A percentile compares a stretch with the other conserved stretches of the same genome.
These are phyloP conservation scores for Cheirogaleus medius DNA, from an alignment of 2,113 vertebrate species.

Conservation along the genomic window DNA sequence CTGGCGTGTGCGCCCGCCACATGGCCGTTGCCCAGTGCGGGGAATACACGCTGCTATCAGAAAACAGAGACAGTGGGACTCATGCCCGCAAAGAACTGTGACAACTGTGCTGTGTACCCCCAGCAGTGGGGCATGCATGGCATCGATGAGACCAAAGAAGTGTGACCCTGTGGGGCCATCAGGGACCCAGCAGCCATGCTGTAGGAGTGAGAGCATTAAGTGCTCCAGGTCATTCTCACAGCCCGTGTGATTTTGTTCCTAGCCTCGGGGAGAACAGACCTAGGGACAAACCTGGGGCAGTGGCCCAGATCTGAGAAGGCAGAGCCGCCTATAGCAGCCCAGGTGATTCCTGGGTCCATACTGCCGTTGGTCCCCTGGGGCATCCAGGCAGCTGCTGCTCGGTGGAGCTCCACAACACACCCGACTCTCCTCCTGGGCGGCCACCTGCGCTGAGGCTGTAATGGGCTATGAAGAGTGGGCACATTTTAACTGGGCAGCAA, in stretches of 20 bases:
- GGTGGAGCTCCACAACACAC: too few relatives aligned
- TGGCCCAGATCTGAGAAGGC: neutral
- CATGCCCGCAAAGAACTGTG: neutral
- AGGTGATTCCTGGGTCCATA: neutral
- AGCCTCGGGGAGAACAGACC: neutral
- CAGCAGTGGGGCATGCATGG: neutral
- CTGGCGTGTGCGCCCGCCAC: neutral
- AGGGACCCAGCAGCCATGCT: neutral
- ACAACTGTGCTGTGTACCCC: neutral
- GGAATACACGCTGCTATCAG: too few relatives aligned
- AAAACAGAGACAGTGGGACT: neutral
- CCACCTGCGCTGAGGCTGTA: neutral
- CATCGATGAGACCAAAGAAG: neutral
- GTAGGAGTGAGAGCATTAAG: neutral
- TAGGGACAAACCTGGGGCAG: neutral
- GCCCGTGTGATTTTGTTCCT: neutral
- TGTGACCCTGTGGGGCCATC: neutral
- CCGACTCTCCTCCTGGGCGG: fast-evolving
- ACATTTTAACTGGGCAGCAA: neutral
- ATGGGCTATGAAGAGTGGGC: neutral
- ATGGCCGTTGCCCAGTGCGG: too few relatives aligned
- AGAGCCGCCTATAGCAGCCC: neutral
- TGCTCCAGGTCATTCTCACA: neutral
- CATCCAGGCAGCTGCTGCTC: neutral
- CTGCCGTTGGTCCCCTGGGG: neutral